phyloP scores from a whole-genome alignment of 2,797 vertebrate genomes.

The Chromobotia macracanthus region DNA sequence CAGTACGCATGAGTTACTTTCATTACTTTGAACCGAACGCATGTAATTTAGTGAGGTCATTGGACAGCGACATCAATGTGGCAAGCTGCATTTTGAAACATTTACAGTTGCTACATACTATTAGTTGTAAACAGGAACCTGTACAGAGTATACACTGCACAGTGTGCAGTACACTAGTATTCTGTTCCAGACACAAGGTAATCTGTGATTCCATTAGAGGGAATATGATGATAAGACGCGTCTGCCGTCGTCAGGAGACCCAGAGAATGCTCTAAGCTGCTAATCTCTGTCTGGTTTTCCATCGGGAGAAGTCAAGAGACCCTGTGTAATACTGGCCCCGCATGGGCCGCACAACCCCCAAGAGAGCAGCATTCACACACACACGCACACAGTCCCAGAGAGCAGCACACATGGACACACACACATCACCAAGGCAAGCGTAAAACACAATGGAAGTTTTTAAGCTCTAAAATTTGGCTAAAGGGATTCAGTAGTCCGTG shows the following conservation, averaged over 20 bases:
- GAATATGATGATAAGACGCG: slow-evolving; percentile 39
- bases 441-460: slow-evolving; percentile 49
- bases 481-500: slow-evolving; percentile 15
- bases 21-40: too few relatives aligned
- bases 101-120: too few relatives aligned
- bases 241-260: slow-evolving; percentile 35
- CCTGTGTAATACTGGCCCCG: slow-evolving; percentile 34
- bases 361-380: not conserved
- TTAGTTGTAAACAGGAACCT: not conserved
- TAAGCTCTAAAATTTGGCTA: slow-evolving; percentile 31
- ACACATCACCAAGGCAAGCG: slow-evolving; percentile 18
- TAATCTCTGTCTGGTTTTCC: slow-evolving; percentile 51
- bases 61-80: too few relatives aligned
- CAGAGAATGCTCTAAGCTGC: slow-evolving; percentile 47
- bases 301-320: slow-evolving; percentile 40
- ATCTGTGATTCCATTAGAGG: slow-evolving; percentile 24
- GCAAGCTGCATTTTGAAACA: too few relatives aligned
- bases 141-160: too few relatives aligned
- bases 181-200: not conserved
- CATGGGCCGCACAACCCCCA: not conserved
- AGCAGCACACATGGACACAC: not conserved
- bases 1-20: not conserved
- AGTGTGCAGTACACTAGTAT: not conserved
- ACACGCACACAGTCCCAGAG: not conserved
- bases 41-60: too few relatives aligned